Evolutionary conservation across 2,113 vertebrate genomes (phyloP).

Genomic region (Motacilla alba): DNA sequence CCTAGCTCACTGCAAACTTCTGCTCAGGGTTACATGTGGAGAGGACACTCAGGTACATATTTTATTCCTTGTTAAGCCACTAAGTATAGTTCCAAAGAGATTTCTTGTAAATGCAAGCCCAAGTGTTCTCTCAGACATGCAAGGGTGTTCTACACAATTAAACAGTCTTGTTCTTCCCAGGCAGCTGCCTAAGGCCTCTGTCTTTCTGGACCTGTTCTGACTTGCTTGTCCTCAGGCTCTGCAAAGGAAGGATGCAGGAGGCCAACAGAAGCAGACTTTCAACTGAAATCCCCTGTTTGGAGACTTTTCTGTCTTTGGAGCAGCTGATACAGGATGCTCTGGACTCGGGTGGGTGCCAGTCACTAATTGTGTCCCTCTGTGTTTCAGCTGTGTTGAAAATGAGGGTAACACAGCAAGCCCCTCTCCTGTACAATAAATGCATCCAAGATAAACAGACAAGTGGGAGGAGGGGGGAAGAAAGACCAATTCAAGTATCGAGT

Average conservation of each 20-base stretch:
- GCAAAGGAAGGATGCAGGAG: not conserved
- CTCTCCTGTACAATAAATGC: rapidly evolving
- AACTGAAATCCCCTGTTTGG: not conserved
- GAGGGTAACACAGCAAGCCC: not conserved
- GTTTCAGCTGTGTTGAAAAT: not conserved
- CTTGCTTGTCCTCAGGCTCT: not conserved
- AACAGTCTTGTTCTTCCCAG: not conserved
- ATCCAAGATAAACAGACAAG: not conserved
- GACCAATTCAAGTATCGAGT: not conserved
- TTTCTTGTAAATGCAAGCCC: not conserved
- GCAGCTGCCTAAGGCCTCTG: not conserved
- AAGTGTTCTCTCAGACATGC: not conserved
- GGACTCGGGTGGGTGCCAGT: rapidly evolving
- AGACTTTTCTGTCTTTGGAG: not conserved
- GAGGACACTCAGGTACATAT: not conserved
- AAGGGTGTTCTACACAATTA: not conserved
- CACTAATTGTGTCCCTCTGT: rapidly evolving
- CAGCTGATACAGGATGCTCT: not conserved
- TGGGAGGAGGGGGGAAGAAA: not conserved
- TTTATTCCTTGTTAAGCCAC: not conserved
- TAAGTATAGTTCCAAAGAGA: not conserved
- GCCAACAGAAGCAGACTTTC: not conserved
- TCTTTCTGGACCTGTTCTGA: not conserved
- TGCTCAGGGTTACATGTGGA: rapidly evolving
- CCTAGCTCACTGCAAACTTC: not conserved